Conservation (phyloP, 2,888 invertebrate genomes). For the Acheta domesticus region DNA sequence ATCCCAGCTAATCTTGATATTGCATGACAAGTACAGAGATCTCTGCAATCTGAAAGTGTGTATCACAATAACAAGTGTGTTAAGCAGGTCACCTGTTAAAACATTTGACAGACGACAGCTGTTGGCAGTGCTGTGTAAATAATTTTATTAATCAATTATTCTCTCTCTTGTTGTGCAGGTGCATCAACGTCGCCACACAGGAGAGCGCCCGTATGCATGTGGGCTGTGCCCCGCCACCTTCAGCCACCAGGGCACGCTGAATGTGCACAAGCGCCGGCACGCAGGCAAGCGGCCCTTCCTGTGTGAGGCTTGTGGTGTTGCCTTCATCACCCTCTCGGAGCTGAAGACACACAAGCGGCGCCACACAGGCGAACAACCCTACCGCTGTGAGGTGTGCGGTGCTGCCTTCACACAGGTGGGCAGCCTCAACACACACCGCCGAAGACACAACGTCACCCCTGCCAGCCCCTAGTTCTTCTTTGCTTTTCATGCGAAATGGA, state of each 20-base stretch:
- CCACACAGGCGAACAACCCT: not conserved
- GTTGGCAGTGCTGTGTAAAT: too few species aligned
- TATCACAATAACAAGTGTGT: too few species aligned
- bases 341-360: conserved; percentile 1
- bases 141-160: too few species aligned
- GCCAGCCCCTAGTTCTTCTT: too few species aligned
- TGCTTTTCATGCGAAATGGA: too few species aligned
- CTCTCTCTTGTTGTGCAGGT: not conserved
- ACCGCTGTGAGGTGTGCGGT: not conserved
- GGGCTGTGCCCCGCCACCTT: not conserved
- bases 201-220: not conserved
- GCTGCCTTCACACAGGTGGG: not conserved
- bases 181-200: not conserved
- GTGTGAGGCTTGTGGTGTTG: not conserved
- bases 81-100: too few species aligned
- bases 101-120: too few species aligned
- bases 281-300: not conserved
- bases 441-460: not conserved
- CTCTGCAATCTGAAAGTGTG: too few species aligned
- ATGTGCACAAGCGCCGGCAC: not conserved
- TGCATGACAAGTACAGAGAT: too few species aligned
- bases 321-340: not conserved
- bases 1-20: too few species aligned
- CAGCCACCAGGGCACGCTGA: not conserved
- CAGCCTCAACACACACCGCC: not conserved